Evolutionary conservation across 2,888 invertebrate species (phyloP).

Genomic region (Hypomecis punctinalis): DNA sequence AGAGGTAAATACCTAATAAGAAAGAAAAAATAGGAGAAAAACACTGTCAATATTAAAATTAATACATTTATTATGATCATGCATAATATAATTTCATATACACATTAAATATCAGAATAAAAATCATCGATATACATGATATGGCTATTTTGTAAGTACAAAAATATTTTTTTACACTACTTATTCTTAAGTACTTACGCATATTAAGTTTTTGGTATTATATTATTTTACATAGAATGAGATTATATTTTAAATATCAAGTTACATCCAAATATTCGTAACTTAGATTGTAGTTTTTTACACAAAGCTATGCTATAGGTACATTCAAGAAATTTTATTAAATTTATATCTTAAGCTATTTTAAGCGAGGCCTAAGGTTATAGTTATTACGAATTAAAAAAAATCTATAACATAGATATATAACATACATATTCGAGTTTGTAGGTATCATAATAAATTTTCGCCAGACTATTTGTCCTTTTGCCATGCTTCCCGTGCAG

Average conservation of each 20-base stretch:
- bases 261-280: neutral
- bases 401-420: no score
- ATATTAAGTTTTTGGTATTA: slow-evolving; percentile 36
- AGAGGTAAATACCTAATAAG: neutral
- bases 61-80: slow-evolving; percentile 37
- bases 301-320: neutral
- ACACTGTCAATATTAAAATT: slow-evolving; percentile 4
- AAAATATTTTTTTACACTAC: slow-evolving; percentile 57
- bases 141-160: slow-evolving; percentile 54
- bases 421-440: no score
- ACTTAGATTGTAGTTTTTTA: neutral
- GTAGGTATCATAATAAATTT: no score
- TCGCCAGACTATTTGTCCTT: no score
- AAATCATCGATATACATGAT: slow-evolving; percentile 48
- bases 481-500: no score
- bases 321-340: no score
- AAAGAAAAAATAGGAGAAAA: neutral
- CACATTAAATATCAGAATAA: slow-evolving; percentile 54
- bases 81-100: slow-evolving; percentile 34
- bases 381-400: no score
- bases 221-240: slow-evolving; percentile 8
- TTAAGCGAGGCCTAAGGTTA: no score
- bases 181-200: slow-evolving; percentile 34
- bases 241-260: slow-evolving; percentile 19
- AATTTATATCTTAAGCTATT: no score